Percentiles rank a stretch among this genome's conserved stretches.
Conservation (phyloP, 2,113 vertebrate species). For the Tamias sibiricus region DNA sequence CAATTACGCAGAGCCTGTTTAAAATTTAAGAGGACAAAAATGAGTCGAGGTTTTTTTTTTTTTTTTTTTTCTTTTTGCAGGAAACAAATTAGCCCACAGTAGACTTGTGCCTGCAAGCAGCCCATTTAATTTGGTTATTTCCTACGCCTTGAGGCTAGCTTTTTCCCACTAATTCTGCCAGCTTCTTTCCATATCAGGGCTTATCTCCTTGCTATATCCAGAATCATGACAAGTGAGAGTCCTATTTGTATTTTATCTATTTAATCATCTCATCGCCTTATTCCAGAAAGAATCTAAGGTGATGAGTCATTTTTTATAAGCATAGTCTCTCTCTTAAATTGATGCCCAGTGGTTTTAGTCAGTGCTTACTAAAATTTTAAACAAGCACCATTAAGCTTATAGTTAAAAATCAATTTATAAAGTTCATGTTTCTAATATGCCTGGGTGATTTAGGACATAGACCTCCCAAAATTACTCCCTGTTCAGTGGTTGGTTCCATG, state of each 20-base stretch:
- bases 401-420: conserved; percentile 59
- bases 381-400: conserved; percentile 30
- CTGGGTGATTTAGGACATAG: not conserved
- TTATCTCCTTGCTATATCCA: conserved; percentile 58
- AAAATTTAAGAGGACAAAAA: conserved; percentile 83
- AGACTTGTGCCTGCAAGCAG: conserved; percentile 82
- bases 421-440: conserved; percentile 24
- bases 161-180: conserved; percentile 75
- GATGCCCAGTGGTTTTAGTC: conserved; percentile 64
- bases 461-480: not conserved
- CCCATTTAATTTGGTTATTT: conserved; percentile 82
- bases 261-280: conserved; percentile 69
- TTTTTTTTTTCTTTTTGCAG: conserved; percentile 71
- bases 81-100: conserved; percentile 85
- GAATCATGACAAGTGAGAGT: conserved; percentile 72
- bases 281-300: conserved; percentile 70
- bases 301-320: conserved; percentile 73
- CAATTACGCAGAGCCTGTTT: conserved; percentile 78
- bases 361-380: conserved; percentile 58
- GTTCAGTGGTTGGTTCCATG: not conserved
- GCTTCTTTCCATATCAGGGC: conserved; percentile 61
- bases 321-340: conserved; percentile 47
- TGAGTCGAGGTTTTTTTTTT: conserved; percentile 74
- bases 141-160: conserved; percentile 73
- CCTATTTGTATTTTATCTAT: conserved; percentile 59